phyloP scores from a whole-genome alignment of 2,797 vertebrate species.

The Poeciliopsis turneri region DNA sequence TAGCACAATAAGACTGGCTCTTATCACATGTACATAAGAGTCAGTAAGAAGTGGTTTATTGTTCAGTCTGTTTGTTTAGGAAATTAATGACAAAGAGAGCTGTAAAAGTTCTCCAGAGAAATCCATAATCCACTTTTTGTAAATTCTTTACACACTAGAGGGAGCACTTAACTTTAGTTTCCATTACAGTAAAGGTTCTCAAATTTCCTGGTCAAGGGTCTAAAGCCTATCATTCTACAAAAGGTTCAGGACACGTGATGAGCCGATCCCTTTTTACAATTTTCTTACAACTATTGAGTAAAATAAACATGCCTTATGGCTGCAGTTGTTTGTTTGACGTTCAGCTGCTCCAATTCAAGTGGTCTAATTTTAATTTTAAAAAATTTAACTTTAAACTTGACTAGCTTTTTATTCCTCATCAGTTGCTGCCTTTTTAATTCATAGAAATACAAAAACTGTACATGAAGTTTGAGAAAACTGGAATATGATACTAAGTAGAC shows the following conservation, averaged over 20 bases:
- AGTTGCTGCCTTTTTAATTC: background rate
- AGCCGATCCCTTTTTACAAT: background rate
- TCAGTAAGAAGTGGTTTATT: background rate
- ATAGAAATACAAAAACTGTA: background rate
- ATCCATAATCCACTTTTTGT: background rate
- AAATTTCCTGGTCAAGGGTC: background rate
- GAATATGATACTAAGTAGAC: background rate
- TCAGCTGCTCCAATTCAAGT: background rate
- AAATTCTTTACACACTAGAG: background rate
- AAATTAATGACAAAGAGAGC: background rate
- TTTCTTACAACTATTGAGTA: background rate
- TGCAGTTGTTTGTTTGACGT: background rate
- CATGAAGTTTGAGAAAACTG: background rate
- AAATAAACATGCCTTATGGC: background rate
- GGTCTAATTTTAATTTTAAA: background rate
- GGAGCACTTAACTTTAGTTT: background rate
- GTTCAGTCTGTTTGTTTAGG: background rate
- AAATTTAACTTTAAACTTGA: background rate
- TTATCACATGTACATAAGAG: background rate
- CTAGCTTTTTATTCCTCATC: background rate
- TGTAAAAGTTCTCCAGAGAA: background rate
- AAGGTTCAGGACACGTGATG: background rate
- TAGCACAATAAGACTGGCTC: background rate
- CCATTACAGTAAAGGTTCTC: background rate
- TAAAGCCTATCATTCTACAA: background rate